Conservation (phyloP, 2,888 invertebrate species). For the Plagiodera versicolora region DNA sequence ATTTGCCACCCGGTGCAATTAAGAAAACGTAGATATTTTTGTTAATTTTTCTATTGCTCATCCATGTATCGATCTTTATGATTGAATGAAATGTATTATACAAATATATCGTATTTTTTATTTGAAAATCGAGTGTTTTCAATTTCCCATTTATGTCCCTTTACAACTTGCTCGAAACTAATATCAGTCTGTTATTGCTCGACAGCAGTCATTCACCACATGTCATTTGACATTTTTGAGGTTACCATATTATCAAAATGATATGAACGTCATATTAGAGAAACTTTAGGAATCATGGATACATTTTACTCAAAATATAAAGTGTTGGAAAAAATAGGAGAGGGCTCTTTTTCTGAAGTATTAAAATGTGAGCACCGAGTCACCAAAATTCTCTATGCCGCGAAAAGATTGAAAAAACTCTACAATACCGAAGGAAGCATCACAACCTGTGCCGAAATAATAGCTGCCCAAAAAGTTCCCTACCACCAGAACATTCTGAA, state of each 20-base stretch:
- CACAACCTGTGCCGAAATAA: slow-evolving; percentile 61
- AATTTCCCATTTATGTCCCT: too few species aligned
- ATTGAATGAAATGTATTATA: too few species aligned
- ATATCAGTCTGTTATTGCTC: too few species aligned
- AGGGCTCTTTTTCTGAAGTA: slow-evolving; percentile 71
- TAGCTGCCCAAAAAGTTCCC: slow-evolving; percentile 62
- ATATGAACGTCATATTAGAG: background rate
- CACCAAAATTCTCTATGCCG: slow-evolving; percentile 62
- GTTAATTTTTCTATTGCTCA: too few species aligned
- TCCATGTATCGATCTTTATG: too few species aligned
- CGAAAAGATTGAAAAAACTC: slow-evolving; percentile 64
- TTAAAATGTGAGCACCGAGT: slow-evolving; percentile 64
- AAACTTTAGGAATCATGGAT: slow-evolving; percentile 23
- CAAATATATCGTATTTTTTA: too few species aligned
- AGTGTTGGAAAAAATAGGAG: slow-evolving; percentile 67
- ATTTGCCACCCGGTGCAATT: too few species aligned
- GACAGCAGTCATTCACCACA: too few species aligned
- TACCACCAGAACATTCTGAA: slow-evolving; percentile 65
- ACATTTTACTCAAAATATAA: slow-evolving; percentile 56
- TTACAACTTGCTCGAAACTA: too few species aligned
- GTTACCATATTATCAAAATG: slow-evolving; percentile 5
- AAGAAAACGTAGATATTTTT: too few species aligned
- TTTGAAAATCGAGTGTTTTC: too few species aligned
- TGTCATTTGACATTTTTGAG: slow-evolving; percentile 35
- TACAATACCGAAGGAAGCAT: slow-evolving; percentile 59